Base-by-base conservation (phyloP, 2,888 invertebrate species). In the Andrena bucephala region DNA sequence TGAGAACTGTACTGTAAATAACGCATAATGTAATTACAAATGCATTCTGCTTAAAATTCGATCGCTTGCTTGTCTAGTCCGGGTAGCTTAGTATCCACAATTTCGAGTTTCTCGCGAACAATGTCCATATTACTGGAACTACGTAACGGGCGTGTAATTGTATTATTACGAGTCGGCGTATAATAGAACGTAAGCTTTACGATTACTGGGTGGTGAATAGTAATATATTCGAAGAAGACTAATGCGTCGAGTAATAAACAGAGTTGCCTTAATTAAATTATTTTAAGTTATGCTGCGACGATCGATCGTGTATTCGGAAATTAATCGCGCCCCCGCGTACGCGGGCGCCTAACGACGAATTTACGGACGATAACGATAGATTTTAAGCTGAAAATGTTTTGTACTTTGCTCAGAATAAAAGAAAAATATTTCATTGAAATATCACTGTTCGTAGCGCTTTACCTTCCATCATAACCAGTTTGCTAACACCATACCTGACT, bases 31-130 rank as follows among this genome's bases (percentile, higher is more conserved):
- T 86, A 87, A 84, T 89, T 87, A 85, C 67, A 68, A 83, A 85
- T 68, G 76, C 78, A 85, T 85, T 75, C 68, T 81, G 81, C 87
- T 89, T 88, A 71, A 89, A 89, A 84, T 90, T 87, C 74, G 83
- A 90, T 92, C 85, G 92, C 92, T 92, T 90, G 89, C 91, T 92
- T 92, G 90, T 93, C 93, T 93, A 93, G 93, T 93, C 93, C 89
- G 89, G 86, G 83, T 89, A 91, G 83, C 84, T 85, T 80, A 81
- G 78, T 62, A 72, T 62, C 68, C 67, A 73, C 52, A 73, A 62
- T 72, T 68, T 71, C 60, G 59, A 66, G 63, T 79, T 72, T 74
- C 60, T 52, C 65, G 16, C 63, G 66, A 60, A 75, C 31, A 54
- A 79, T 73, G 65, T 78, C 67, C 69, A 77, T 74, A 29, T 20